These are phyloP conservation scores for Tetramorium parvispinum DNA, from an alignment of 1,140 invertebrate genomes.

Conservation along the genomic window DNA sequence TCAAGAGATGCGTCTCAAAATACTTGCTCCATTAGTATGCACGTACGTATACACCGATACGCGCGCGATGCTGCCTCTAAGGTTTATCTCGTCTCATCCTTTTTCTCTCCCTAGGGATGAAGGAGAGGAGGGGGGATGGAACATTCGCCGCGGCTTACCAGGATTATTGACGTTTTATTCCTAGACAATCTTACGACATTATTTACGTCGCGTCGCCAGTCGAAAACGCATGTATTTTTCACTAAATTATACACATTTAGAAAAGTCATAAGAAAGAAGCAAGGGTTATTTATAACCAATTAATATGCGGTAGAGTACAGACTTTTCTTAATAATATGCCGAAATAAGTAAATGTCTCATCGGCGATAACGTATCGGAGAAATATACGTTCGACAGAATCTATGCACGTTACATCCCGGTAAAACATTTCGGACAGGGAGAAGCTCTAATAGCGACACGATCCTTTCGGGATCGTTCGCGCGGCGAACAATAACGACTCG, in stretches of 20 bases:
- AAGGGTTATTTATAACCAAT: neutral
- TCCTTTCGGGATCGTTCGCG: slow-evolving; percentile 54
- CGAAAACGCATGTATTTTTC: slow-evolving; percentile 53
- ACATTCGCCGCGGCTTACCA: slow-evolving; percentile 57
- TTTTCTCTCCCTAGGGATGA: slow-evolving; percentile 36
- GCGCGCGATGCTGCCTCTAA: slow-evolving; percentile 61
- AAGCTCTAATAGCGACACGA: slow-evolving; percentile 39
- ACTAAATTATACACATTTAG: slow-evolving; percentile 48
- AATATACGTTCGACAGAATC: neutral
- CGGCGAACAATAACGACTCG: slow-evolving; percentile 67
- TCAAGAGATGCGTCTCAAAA: slow-evolving; percentile 66
- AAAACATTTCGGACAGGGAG: slow-evolving; percentile 55
- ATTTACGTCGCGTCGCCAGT: slow-evolving; percentile 38
- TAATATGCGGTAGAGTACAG: neutral
- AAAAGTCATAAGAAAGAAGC: neutral
- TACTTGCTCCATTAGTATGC: slow-evolving; percentile 61
- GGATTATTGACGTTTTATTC: slow-evolving; percentile 66
- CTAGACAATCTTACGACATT: slow-evolving; percentile 54
- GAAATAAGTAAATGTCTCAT: neutral
- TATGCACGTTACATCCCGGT: slow-evolving; percentile 15
- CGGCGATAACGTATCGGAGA: neutral
- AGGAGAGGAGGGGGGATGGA: neutral
- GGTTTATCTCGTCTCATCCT: slow-evolving; percentile 63
- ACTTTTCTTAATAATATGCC: neutral
- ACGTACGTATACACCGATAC: slow-evolving; percentile 36